phyloP scores from a whole-genome alignment of 2,113 vertebrate species.

The Cheilinus undulatus region DNA sequence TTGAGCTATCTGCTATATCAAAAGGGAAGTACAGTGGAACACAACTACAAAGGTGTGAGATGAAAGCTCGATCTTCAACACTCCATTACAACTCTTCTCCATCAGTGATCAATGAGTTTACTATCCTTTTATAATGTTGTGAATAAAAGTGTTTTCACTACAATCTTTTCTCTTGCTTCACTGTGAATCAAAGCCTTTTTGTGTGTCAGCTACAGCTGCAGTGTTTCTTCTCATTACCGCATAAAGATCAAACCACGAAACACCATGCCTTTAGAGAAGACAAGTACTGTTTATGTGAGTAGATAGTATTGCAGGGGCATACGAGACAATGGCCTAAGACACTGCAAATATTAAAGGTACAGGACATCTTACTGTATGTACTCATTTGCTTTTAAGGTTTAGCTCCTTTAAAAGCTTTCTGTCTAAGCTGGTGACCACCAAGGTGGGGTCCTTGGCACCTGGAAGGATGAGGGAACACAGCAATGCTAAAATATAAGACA shows the following conservation, averaged over 20 bases:
- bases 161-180: slow-evolving; percentile 17
- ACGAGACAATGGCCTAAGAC: not conserved
- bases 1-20: too few relatives aligned
- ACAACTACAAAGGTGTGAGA: too few relatives aligned
- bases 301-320: not conserved
- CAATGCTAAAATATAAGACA: too few relatives aligned
- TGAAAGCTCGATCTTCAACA: too few relatives aligned
- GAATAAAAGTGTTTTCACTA: slow-evolving; percentile 3
- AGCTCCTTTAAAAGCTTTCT: not conserved
- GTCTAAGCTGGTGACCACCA: too few relatives aligned
- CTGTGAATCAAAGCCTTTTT: not conserved
- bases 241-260: not conserved
- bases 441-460: too few relatives aligned
- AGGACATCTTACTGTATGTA: not conserved
- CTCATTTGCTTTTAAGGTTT: not conserved
- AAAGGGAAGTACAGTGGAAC: too few relatives aligned
- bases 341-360: not conserved
- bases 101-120: slow-evolving; percentile 9
- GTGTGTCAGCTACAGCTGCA: not conserved
- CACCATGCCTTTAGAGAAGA: not conserved
- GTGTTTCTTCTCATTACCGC: not conserved
- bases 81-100: slow-evolving; percentile 6
- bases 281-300: not conserved
- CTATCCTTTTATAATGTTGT: slow-evolving; percentile 9
- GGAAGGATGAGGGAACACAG: too few relatives aligned